Evolutionary conservation across 2,113 vertebrate species (phyloP), one percentile per base, ranked within the genome.

Genomic region (Elaphurus davidianus): DNA sequence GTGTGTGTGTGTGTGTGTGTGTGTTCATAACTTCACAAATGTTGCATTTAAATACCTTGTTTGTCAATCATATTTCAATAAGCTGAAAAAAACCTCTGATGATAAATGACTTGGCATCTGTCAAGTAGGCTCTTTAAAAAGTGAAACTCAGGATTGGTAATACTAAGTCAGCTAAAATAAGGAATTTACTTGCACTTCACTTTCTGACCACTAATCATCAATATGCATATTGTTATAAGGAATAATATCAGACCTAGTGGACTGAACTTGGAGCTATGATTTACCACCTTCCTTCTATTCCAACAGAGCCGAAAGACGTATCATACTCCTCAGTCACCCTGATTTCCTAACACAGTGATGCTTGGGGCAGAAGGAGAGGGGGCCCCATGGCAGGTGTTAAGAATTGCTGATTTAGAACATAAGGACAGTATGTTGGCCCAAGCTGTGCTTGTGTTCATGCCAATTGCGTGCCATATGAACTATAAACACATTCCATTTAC

Each of bases 401-500:
- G 87, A 95, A 91, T 7, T 50, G 92, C 87, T 94, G 96, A 97
- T 59, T 92, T 86, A 91, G 60, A 97, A 83, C 95, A 96, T 92
- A 98, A 97, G 97, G 92, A 92, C 94, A 86, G 55, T 87, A 94
- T 97, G 96, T 7, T 74, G 95, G 67, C 94, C 87, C 96, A 98
- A 92, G 97, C 94, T 97, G 97, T 95, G 88, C 54, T 90, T 86
- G 92, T 82, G 95, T 82, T 87, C 45, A 33, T 91, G 94, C 96
- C 98, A 97, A 91, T 3, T 92, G 90, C 94, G 94, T 97, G 95
- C 97, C 98, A 97, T 95, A 97, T 95, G 92, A 98, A 96, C 91
- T 87, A 87, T 87, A 96, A 98, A 95, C 96, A 97, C 60, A 95
- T 62, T 62, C 87, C 92, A 89, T 89, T 97, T 96, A 83, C 54